A percentile compares a stretch with the other conserved stretches of the same genome.
Conservation (phyloP, 2,888 invertebrate species). For the Leptinotarsa haldemani region DNA sequence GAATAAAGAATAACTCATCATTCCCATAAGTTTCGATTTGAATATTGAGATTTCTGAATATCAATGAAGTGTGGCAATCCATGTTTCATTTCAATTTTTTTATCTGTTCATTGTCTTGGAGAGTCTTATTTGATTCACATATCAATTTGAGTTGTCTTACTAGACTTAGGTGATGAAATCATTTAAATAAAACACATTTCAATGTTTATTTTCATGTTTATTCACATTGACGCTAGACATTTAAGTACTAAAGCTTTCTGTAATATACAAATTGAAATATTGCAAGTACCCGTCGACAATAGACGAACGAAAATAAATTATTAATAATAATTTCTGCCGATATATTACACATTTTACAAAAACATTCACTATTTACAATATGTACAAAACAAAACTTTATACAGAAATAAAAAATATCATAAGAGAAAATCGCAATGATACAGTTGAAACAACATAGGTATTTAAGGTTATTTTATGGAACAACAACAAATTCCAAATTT, state of each 20-base stretch:
- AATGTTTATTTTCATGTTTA: constrained; percentile 50
- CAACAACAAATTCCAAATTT: background rate
- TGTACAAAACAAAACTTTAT: constrained; percentile 41
- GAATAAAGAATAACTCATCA: too few relatives aligned
- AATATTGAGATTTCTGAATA: too few relatives aligned
- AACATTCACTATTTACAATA: constrained; percentile 49
- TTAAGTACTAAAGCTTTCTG: constrained; percentile 59
- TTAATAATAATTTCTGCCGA: constrained; percentile 48
- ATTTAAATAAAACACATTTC: constrained; percentile 1
- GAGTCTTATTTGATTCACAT: too few relatives aligned
- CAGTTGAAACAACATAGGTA: background rate
- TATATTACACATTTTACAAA: constrained; percentile 52
- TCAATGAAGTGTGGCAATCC: too few relatives aligned
- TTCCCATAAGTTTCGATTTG: too few relatives aligned
- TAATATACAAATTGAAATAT: constrained; percentile 61
- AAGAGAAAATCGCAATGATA: background rate
- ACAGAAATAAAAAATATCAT: constrained; percentile 29
- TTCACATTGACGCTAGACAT: constrained; percentile 61
- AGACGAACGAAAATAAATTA: constrained; percentile 58
- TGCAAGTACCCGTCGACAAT: constrained; percentile 61
- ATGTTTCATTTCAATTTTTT: too few relatives aligned
- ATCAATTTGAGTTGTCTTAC: too few relatives aligned
- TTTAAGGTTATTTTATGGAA: background rate
- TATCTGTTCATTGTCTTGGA: too few relatives aligned
- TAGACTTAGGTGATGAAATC: background rate